These are phyloP conservation scores for Lycaon pictus DNA, from an alignment of 2,113 vertebrate genomes.

Conservation along the genomic window DNA sequence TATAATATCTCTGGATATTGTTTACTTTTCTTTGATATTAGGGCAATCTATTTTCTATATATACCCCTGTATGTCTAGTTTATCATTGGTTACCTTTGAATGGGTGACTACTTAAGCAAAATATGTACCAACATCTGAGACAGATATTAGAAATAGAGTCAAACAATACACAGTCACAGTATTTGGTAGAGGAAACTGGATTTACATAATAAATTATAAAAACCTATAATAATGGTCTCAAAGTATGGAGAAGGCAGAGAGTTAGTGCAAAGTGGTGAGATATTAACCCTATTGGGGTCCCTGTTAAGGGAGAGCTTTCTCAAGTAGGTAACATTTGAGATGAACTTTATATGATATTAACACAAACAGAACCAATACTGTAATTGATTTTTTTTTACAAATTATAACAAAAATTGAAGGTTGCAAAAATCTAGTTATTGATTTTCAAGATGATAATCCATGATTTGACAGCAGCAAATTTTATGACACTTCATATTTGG, in stretches of 20 bases:
- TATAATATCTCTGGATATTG: not conserved
- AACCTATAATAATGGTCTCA: accelerated
- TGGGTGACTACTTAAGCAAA: not conserved
- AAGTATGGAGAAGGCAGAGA: not conserved
- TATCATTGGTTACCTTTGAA: not conserved
- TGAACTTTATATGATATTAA: not conserved
- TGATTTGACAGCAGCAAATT: not conserved
- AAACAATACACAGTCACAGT: not conserved
- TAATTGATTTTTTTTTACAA: not conserved
- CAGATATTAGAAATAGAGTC: not conserved
- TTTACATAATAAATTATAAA: not conserved
- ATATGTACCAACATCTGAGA: no score
- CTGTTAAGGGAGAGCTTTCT: not conserved
- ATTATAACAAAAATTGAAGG: not conserved
- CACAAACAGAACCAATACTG: not conserved
- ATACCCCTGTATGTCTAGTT: not conserved
- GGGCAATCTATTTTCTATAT: not conserved
- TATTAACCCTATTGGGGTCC: not conserved
- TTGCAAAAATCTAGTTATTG: not conserved
- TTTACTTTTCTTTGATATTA: conserved; percentile 4
- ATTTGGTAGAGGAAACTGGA: not conserved
- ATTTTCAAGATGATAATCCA: not conserved
- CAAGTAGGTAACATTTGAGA: not conserved
- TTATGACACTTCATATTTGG: not conserved
- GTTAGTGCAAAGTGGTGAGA: not conserved